Evolutionary conservation across 2,113 vertebrate species (phyloP).

Genomic region (Gobio gobio): DNA sequence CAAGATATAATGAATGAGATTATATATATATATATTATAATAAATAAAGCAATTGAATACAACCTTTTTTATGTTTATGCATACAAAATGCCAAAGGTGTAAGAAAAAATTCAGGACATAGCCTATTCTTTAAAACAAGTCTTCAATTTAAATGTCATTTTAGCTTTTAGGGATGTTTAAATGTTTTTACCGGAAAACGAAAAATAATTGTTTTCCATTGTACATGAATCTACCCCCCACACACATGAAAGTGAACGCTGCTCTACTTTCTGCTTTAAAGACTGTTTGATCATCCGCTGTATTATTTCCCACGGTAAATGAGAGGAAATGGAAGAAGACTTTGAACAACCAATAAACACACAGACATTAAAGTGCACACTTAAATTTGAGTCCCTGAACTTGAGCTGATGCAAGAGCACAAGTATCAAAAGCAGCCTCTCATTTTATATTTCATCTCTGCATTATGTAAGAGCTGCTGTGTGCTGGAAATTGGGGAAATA

Average conservation of each 20-base stretch:
- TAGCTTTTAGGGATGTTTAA: background rate
- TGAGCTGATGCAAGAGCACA: constrained; percentile 14
- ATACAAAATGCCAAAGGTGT: background rate
- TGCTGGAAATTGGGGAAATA: background rate
- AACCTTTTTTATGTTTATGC: background rate
- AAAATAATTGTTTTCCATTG: background rate
- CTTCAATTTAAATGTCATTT: background rate
- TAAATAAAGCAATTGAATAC: too few relatives aligned
- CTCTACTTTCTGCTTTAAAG: constrained; percentile 17
- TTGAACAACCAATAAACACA: constrained; percentile 14
- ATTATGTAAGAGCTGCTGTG: background rate
- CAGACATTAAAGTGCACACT: constrained; percentile 8
- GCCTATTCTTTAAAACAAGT: too few relatives aligned
- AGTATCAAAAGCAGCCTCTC: constrained; percentile 8
- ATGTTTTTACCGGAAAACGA: background rate
- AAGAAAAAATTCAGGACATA: background rate
- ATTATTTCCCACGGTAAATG: background rate
- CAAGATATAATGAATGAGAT: background rate
- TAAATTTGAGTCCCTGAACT: constrained; percentile 13
- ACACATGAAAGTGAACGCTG: background rate
- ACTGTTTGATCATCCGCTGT: constrained; percentile 8
- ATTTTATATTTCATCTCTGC: background rate
- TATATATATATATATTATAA: too few relatives aligned
- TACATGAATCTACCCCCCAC: background rate
- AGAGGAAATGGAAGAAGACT: constrained; percentile 18